Evolutionary conservation across 2,113 vertebrate species (phyloP), one percentile per base, ranked within the genome.

Genomic region (Megaceryle torquata): DNA sequence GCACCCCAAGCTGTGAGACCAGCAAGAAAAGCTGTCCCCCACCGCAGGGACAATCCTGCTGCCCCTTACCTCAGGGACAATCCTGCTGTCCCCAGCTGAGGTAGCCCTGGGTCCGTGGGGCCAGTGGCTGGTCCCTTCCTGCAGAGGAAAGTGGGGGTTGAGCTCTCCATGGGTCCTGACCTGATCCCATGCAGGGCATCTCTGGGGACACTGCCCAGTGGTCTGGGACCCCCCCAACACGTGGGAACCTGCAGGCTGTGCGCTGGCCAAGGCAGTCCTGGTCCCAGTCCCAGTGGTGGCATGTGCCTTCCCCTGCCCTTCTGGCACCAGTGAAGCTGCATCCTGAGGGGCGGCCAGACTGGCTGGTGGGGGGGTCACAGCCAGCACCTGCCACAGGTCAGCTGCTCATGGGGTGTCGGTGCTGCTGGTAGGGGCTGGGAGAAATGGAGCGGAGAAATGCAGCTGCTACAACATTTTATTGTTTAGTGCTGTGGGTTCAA

Each of bases 391-490:
- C 43, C 22, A 17, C 8, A 44, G 69, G 31, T 56, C 35, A 24
- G 53, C 31, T 0, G 6, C 33, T 39, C 1, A 0, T 0, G 5
- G 46, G 18, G n/a, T 31, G 37, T 4, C 25, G 61, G 37, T 71
- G 76, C 68, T 83, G 57, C 43, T 59, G 60, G 16, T 35, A 7
- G 11, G 6, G 5, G 0, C 18, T 9, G 61, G 50, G 72, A 92
- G 63, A 74, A 91, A 95, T 0, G 17, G 91, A 88, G 75, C 68
- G 19, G 5, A 96, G 86, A 89, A 72, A 43, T 57, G 65, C 13
- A 48, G 83, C 80, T 95, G 75, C 79, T 89, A 77, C 91, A 87
- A 69, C 4, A 18, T 29, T 95, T 98, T 96, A 95, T 96, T 98
- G 76, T 91, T 79, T 51, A 83, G 96, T 92, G 91, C 91, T 91